phyloP scores from a whole-genome alignment of 1,140 invertebrate species.

The Zaprionus gabonicus region DNA sequence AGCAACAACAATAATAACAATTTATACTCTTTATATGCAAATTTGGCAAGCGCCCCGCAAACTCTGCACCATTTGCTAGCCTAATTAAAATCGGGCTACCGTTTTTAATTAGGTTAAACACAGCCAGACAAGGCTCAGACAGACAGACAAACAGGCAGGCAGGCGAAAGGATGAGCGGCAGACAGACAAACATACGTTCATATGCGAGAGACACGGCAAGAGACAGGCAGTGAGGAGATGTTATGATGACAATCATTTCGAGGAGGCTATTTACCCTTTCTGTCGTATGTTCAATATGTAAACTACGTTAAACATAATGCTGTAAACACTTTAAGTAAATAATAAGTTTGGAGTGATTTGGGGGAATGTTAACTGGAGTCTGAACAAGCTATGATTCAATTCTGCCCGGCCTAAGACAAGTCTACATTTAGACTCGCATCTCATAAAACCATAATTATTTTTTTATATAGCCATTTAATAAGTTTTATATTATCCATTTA shows the following conservation, averaged over 20 bases:
- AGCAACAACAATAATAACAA: conserved; percentile 53
- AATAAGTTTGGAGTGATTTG: not conserved
- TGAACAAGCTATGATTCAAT: not conserved
- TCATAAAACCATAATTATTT: too few relatives aligned
- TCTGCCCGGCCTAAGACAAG: not conserved
- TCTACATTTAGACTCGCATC: too few relatives aligned
- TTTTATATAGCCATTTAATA: too few relatives aligned
- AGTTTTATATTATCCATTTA: too few relatives aligned
- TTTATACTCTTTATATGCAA: conserved; percentile 81
- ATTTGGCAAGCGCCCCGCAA: conserved; percentile 43
- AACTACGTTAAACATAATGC: not conserved
- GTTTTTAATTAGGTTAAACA: conserved; percentile 66
- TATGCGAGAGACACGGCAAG: too few relatives aligned
- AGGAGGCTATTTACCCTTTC: not conserved
- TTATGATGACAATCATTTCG: not conserved
- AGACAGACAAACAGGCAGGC: not conserved
- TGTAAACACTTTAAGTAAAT: not conserved
- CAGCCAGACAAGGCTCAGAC: not conserved
- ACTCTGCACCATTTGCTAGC: conserved; percentile 66
- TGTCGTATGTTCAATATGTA: not conserved
- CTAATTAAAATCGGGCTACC: conserved; percentile 77
- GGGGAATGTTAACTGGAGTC: not conserved
- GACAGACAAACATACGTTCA: not conserved
- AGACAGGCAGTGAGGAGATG: too few relatives aligned
- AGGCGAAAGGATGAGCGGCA: too few relatives aligned